phyloP scores from a whole-genome alignment of 2,888 invertebrate genomes.

The Bibio marci region DNA sequence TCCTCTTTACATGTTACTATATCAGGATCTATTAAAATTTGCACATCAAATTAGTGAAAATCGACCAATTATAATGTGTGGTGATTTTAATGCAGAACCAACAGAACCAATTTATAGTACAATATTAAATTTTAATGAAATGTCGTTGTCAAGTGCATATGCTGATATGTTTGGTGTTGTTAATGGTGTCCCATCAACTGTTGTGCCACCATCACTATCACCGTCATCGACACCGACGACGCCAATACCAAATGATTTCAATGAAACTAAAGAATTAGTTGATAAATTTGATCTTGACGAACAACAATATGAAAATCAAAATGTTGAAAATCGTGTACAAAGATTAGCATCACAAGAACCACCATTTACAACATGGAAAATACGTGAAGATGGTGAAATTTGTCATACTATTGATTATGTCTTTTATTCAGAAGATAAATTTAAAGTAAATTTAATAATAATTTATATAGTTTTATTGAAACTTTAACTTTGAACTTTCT shows the following conservation, averaged over 20 bases:
- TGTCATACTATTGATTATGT: conserved; percentile 62
- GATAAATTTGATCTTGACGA: not conserved
- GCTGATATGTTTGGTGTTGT: conserved; percentile 21
- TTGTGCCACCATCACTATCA: conserved; percentile 14
- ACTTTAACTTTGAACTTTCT: not conserved
- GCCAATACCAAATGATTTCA: not conserved
- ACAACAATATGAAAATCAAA: not conserved
- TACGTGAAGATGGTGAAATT: conserved; percentile 48
- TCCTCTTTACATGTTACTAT: no score
- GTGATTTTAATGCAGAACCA: conserved; percentile 64
- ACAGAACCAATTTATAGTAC: conserved; percentile 49
- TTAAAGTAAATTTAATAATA: conserved; percentile 30
- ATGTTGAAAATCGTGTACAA: conserved; percentile 11
- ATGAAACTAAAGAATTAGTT: conserved; percentile 2
- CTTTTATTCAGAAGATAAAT: conserved; percentile 39
- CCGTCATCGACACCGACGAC: not conserved
- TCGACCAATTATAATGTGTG: conserved; percentile 46
- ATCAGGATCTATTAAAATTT: conserved; percentile 38
- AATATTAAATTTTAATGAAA: conserved; percentile 29
- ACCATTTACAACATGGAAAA: conserved; percentile 60
- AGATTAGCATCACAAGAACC: conserved; percentile 37
- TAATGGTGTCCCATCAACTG: conserved; percentile 31
- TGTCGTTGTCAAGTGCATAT: conserved; percentile 35
- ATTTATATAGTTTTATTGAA: not conserved
- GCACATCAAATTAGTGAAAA: conserved; percentile 29